Percentiles rank a stretch among this genome's conserved stretches.
phyloP scores from a whole-genome alignment of 2,113 vertebrate species.

The Brachypodius melanocephalos region DNA sequence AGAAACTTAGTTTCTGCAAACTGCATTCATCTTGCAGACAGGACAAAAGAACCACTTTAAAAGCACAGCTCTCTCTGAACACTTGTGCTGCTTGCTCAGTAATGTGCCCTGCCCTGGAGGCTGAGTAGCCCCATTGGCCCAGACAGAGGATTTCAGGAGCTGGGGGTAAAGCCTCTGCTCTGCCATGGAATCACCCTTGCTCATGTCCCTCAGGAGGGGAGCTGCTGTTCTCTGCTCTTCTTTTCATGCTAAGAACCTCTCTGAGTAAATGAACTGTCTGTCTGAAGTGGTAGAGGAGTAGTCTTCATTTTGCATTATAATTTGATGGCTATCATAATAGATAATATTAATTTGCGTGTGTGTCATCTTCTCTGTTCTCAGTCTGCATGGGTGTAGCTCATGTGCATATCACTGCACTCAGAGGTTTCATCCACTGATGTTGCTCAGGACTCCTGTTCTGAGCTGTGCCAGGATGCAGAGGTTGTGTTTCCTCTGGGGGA shows the following conservation, averaged over 20 bases:
- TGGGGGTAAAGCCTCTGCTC: neutral
- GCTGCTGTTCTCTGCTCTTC: neutral
- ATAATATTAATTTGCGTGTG: neutral
- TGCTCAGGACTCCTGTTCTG: neutral
- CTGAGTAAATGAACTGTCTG: neutral
- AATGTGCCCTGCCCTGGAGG: neutral
- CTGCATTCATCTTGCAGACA: slow-evolving; percentile 47
- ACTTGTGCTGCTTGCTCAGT: neutral
- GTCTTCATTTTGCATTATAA: neutral
- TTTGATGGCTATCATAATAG: neutral
- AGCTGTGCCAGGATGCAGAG: neutral
- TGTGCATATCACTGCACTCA: neutral
- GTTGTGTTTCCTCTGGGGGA: neutral
- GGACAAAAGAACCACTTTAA: slow-evolving; percentile 24
- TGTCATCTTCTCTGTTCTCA: neutral
- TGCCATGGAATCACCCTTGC: neutral
- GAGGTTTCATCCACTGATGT: neutral
- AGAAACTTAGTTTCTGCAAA: slow-evolving; percentile 29
- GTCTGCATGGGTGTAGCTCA: neutral
- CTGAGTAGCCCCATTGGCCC: neutral
- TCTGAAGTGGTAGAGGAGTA: neutral
- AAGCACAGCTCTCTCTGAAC: neutral
- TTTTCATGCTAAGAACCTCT: neutral
- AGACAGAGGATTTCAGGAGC: neutral
- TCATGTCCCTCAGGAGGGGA: neutral